Conservation (phyloP, 64 coral and sea anemone species). For the Astreopora myriophthalma region DNA sequence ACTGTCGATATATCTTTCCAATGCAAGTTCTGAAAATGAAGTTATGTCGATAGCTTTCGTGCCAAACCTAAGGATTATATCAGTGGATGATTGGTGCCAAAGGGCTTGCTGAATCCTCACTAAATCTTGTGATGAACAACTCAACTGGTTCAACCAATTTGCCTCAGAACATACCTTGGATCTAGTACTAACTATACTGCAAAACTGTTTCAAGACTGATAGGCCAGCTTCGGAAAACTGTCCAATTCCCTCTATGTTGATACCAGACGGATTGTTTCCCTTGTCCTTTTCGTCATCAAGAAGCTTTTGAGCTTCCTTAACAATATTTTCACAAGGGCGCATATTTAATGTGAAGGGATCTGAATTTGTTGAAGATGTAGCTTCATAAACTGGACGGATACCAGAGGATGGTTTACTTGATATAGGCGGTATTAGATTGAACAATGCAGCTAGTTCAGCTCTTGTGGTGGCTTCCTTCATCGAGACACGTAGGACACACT, state of each 20-base stretch:
- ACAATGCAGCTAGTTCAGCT: constrained; percentile 30
- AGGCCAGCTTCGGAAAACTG: constrained; percentile 9
- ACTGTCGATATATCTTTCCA: constrained; percentile 44
- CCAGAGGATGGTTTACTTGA: neutral
- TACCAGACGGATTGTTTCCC: neutral
- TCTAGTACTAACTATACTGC: neutral
- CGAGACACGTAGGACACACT: neutral
- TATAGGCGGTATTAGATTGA: neutral
- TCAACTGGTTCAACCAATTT: constrained; percentile 1
- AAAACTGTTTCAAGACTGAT: neutral
- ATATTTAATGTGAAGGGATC: neutral
- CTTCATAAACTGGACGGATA: neutral
- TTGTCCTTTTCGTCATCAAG: neutral
- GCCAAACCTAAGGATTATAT: neutral
- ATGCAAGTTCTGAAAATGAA: constrained; percentile 1
- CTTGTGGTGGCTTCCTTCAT: constrained; percentile 33
- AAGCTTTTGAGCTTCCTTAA: neutral
- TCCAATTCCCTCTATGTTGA: neutral
- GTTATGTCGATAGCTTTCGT: neutral
- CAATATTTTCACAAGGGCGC: constrained; percentile 10
- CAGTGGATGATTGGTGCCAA: neutral
- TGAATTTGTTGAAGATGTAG: neutral
- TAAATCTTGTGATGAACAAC: neutral
- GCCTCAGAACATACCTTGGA: neutral
- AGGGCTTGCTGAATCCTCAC: neutral